Conservation (phyloP, 2,888 invertebrate genomes). For the Tuberolachnus salignus region DNA sequence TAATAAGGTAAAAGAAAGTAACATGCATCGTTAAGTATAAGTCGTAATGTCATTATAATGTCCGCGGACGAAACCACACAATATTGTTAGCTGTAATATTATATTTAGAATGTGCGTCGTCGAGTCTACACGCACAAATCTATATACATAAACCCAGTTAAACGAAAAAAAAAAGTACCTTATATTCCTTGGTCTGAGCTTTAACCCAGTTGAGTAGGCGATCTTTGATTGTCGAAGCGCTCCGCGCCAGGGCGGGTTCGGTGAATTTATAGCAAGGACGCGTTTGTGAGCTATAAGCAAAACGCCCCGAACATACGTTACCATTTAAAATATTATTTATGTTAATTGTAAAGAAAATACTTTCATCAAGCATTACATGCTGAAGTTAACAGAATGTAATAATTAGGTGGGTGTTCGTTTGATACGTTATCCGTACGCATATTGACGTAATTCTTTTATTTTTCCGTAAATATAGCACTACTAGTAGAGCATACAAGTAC, state of each 20-base stretch:
- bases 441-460: too few relatives aligned
- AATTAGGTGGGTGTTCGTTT: background rate
- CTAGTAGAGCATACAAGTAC: too few relatives aligned
- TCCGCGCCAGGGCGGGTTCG: constrained; percentile 86
- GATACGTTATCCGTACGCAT: too few relatives aligned
- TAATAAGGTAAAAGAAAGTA: too few relatives aligned
- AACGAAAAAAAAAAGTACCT: constrained; percentile 68
- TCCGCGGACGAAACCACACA: too few relatives aligned
- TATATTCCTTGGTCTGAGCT: constrained; percentile 95
- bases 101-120: too few relatives aligned
- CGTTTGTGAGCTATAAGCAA: constrained; percentile 64
- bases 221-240: constrained; percentile 95
- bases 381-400: constrained; percentile 9
- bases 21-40: too few relatives aligned
- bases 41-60: too few relatives aligned
- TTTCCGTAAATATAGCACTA: too few relatives aligned
- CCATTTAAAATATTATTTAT: constrained; percentile 27
- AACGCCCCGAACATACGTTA: constrained; percentile 54
- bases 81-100: too few relatives aligned
- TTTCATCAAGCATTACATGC: constrained; percentile 39
- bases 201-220: constrained; percentile 96
- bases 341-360: constrained; percentile 15
- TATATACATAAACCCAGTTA: background rate
- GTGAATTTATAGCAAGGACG: constrained; percentile 87
- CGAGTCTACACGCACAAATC: too few relatives aligned